Evolutionary conservation across 2,888 invertebrate species (phyloP).

Genomic region (Copidosoma aretas): DNA sequence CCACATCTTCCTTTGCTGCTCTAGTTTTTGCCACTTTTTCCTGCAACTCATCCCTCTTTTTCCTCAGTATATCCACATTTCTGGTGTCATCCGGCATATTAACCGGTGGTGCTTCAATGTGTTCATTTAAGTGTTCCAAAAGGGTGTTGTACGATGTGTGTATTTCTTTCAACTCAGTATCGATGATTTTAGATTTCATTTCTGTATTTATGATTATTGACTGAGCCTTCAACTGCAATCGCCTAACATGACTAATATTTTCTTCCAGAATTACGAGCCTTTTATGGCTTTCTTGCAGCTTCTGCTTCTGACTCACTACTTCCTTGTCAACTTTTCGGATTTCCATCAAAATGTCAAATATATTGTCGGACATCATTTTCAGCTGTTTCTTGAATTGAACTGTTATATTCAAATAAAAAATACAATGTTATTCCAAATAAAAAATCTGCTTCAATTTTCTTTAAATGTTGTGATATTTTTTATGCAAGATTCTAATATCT

Average conservation of each 20-base stretch:
- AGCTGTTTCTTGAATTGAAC: not conserved
- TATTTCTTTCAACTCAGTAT: conserved; percentile 37
- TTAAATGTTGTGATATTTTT: no score
- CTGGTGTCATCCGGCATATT: not conserved
- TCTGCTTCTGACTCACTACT: conserved; percentile 22
- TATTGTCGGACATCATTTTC: conserved; percentile 2
- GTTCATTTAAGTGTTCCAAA: not conserved
- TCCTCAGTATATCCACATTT: conserved; percentile 24
- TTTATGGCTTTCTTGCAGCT: conserved; percentile 28
- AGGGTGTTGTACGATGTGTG: conserved; percentile 29
- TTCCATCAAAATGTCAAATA: conserved; percentile 25
- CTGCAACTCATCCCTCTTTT: conserved; percentile 29
- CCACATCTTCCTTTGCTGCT: conserved; percentile 16
- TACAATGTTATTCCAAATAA: no score
- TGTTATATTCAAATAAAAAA: not conserved
- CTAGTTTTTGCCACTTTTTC: conserved; percentile 21
- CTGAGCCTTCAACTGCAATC: conserved; percentile 39
- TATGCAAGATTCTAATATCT: no score
- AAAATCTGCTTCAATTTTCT: no score
- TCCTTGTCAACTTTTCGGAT: conserved; percentile 30
- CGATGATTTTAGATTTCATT: conserved; percentile 21
- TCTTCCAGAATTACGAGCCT: conserved; percentile 33
- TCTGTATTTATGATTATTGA: conserved; percentile 36
- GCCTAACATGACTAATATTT: conserved; percentile 29
- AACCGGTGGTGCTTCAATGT: not conserved